phyloP scores from a whole-genome alignment of 1,140 invertebrate species.

The Pachypsylla venusta region DNA sequence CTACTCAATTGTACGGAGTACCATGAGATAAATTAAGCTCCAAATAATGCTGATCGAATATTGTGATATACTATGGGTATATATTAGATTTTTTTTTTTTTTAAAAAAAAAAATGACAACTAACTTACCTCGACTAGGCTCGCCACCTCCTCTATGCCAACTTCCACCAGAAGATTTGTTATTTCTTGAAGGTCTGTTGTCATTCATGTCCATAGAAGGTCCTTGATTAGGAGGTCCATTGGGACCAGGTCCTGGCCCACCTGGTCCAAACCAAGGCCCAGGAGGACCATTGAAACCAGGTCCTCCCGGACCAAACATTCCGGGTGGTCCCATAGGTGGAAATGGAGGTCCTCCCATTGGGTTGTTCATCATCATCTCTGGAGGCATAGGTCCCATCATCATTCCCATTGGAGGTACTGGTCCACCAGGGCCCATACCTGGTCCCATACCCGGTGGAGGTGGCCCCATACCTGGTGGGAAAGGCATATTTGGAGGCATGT shows the following conservation, averaged over 20 bases:
- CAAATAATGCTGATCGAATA: no score
- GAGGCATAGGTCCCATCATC: slow-evolving; percentile 2
- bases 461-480: slow-evolving; percentile 6
- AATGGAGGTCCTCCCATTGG: background rate
- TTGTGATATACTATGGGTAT: no score
- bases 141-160: background rate
- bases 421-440: slow-evolving; percentile 3
- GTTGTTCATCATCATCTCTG: background rate
- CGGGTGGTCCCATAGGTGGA: background rate
- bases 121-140: background rate
- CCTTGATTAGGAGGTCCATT: background rate
- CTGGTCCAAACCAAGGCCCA: background rate
- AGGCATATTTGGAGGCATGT: background rate
- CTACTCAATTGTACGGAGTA: no score
- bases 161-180: slow-evolving; percentile 1
- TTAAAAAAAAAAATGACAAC: no score
- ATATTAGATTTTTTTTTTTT: no score
- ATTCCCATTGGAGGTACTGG: slow-evolving; percentile 1
- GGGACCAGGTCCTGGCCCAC: background rate
- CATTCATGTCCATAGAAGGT: background rate
- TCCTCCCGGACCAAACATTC: background rate
- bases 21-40: no score
- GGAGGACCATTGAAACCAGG: slow-evolving; percentile 4
- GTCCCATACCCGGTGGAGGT: slow-evolving; percentile 1
- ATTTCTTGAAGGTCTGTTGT: background rate